Evolutionary conservation across 2,797 vertebrate genomes (phyloP), one percentile per base, ranked within the genome.

Genomic region (Alca torda): DNA sequence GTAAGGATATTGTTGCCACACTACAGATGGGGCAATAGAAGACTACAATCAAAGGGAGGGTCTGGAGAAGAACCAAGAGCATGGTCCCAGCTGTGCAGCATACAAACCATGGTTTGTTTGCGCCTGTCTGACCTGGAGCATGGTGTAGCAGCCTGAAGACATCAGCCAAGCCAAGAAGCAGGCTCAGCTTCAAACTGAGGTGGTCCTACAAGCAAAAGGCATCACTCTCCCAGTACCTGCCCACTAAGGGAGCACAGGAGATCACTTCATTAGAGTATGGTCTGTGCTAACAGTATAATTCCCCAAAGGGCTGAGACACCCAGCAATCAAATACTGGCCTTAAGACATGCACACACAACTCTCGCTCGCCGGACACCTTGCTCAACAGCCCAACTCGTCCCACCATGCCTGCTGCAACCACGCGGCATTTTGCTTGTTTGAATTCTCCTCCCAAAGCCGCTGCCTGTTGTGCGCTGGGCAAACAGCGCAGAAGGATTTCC

Each of bases 401-500:
- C 68, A 33, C 2, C 1, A 13, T 2, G 0, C 35, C 50, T 31
- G 18, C 69, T 45, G 48, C 35, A 30, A 43, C 9, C 4, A 31
- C 4, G 15, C 0, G 9, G 39, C 4, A 3, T 39, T 74, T 37
- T 2, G 20, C 45, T 41, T 41, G 28, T 13, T 33, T 31, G 50
- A n/a, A 16, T 37, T 18, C 63, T 53, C 59, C 65, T 78, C 63
- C 24, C 68, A 35, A 1, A 3, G 1, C 30, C 2, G 9, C 30
- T 2, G 13, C 35, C 37, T 11, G 6, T 9, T 1, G 2, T 3
- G 1, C 6, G 4, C 11, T 1, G 35, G 39, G 43, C 39, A 41
- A 68, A 76, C 10, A 46, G 16, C 7, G 4, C 53, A 57, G n/a
- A 0, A 0, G 45, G 39, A 85, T 20, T 59, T 25, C 87, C 73